Conservation (phyloP, 2,888 invertebrate genomes). For the Exocentrus adspersus region DNA sequence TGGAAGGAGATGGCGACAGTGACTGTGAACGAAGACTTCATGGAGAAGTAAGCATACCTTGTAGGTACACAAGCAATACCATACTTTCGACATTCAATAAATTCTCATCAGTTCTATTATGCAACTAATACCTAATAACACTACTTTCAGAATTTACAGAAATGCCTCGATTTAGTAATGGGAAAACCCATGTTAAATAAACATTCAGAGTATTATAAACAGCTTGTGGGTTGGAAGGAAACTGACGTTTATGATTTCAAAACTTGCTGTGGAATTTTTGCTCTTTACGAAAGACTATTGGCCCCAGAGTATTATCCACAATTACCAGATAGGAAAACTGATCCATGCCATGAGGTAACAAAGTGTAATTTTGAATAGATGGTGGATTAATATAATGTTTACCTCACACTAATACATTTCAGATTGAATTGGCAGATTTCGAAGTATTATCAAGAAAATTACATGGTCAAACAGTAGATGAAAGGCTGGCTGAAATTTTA, state of each 20-base stretch:
- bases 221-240: constrained; percentile 67
- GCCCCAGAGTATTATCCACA: constrained; percentile 64
- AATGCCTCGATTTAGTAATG: constrained; percentile 72
- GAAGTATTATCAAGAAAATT: constrained; percentile 71
- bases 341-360: constrained; percentile 76
- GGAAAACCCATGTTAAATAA: constrained; percentile 69
- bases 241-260: constrained; percentile 72
- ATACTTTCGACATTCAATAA: neutral
- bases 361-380: neutral
- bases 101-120: neutral
- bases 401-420: constrained; percentile 46
- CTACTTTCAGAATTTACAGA: constrained; percentile 65
- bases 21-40: constrained; percentile 60
- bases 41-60: constrained; percentile 61
- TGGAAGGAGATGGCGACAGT: constrained; percentile 54
- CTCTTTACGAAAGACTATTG: constrained; percentile 77
- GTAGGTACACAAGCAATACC: neutral
- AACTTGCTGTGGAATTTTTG: constrained; percentile 83
- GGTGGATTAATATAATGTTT: neutral
- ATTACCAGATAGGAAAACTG: constrained; percentile 68
- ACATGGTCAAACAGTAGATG: constrained; percentile 64
- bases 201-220: constrained; percentile 65
- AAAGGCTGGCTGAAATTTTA: constrained; percentile 66
- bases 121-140: no score
- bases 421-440: constrained; percentile 78